Base-by-base conservation (phyloP, 2,888 invertebrate species). In the Crepidodera aurea region DNA sequence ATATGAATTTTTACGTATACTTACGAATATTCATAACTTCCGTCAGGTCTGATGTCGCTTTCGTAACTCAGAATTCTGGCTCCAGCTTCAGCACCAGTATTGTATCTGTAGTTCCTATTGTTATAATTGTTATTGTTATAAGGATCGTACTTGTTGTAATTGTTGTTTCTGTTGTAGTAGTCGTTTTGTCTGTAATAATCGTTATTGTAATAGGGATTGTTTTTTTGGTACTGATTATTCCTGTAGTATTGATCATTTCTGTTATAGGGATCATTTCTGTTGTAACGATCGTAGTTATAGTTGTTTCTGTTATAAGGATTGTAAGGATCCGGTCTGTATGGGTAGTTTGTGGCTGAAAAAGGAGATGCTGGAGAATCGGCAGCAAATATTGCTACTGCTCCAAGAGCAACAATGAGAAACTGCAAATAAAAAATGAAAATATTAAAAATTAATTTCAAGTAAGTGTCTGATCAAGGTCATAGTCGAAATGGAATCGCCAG, bases 1-100 rank as follows among this genome's bases (percentile, higher is more conserved):
- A n/a, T n/a, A n/a, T n/a, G n/a, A n/a, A n/a, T n/a, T n/a, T 4
- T 22, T 22, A 6, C 2, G 22, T 22, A 13, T 65, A 79, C 82
- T 82, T 75, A 85, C 85, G 68, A 73, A 69, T 82, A 84, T 64
- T 66, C 75, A 78, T 80, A 85, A 67, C 75, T 78, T 50, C 85
- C 85, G 60, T 85, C 84, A 15, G 82, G 83, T 22, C 69, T 70
- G 22, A 77, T 67, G 1, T 82, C 81, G 54, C 77, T 81, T 19
- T 81, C 80, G 61, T 77, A 81, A 12, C 77, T 77, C n/a, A 83
- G 54, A 53, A 81, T 79, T 7, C 73, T 72, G 58, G 62, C 56
- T 3, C 4, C 6, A 12, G 16, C 42, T 12, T 54, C 54, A 12
- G 42, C 12, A 1, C 54, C 54, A 13, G 29, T 10, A 18, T 39